Evolutionary conservation across 1,140 invertebrate species (phyloP), one percentile per base, ranked within the genome.

Genomic region (Calosoma granatense): DNA sequence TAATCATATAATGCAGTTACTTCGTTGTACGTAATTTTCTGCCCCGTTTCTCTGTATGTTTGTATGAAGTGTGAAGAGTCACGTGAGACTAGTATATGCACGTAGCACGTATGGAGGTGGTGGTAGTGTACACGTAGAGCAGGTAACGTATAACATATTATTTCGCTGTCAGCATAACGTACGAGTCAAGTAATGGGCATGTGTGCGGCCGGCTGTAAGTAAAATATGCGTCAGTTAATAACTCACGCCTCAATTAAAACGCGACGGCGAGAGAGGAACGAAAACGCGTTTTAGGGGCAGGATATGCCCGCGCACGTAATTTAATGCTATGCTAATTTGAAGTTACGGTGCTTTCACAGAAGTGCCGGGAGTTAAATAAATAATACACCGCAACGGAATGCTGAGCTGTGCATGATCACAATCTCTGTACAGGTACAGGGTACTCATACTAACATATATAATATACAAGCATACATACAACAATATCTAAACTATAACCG

Each of bases 311-410:
- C 41, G 26, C 41, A 47, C 41, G 41, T 47, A 12, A 47, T 47
- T 47, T 47, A 47, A 47, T 47, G 41, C 41, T 47, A 47, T 47
- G 41, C 41, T 47, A 47, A 47, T 47, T 47, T 47, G 41, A 17
- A 47, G 41, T 47, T 47, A 47, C 41, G 41, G 41, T 47, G 41
- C 41, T 47, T 47, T 47, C 41, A 47, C 41, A 47, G 41, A 47
- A 47, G 41, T 47, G 41, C 41, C 41, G 41, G 41, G 41, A 47
- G 41, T 47, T 47, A 47, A 47, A 47, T 47, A 47, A 47, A 47
- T 47, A 47, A 47, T 47, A 47, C 6, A n/a, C n/a, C n/a, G n/a
- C n/a, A n/a, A n/a, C n/a, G n/a, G n/a, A n/a, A n/a, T n/a, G n/a
- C 26, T 6, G 26, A 36, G 26, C 26, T 36, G 26, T 36, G 6